A percentile compares a stretch with the other conserved stretches of the same genome.
phyloP scores from a whole-genome alignment of 2,888 invertebrate genomes.

The Octonoba sinensis region DNA sequence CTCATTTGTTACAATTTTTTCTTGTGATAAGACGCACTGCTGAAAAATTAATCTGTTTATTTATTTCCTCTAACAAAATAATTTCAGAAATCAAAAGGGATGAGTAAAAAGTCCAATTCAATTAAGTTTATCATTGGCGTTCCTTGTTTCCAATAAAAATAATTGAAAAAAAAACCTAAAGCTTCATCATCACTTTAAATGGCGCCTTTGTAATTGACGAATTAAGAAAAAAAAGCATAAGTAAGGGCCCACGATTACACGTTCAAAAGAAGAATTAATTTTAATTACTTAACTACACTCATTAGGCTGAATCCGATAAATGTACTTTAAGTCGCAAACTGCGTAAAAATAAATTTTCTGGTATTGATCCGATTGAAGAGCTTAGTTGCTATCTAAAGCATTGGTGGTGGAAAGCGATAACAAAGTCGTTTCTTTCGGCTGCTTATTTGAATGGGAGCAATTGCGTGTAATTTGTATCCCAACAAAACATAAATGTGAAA shows the following conservation, averaged over 20 bases:
- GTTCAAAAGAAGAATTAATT: constrained; percentile 30
- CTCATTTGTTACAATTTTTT: no score
- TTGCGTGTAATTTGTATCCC: no score
- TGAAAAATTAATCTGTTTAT: no score
- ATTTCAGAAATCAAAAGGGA: neutral
- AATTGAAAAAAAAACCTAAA: constrained; percentile 8
- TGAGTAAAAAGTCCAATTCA: constrained; percentile 1
- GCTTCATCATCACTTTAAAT: constrained; percentile 43
- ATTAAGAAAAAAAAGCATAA: constrained; percentile 36
- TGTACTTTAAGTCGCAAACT: constrained; percentile 23
- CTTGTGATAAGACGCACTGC: no score
- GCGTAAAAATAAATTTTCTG: constrained; percentile 37
- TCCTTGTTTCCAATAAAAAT: neutral
- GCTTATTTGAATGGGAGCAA: no score
- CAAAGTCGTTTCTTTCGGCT: no score
- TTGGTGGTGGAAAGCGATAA: no score
- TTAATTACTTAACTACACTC: constrained; percentile 51
- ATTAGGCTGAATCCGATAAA: constrained; percentile 30
- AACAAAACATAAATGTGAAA: no score
- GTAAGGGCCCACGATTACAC: constrained; percentile 6
- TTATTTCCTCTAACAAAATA: no score
- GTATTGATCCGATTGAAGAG: neutral
- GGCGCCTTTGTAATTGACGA: constrained; percentile 27
- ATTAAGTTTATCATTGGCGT: constrained; percentile 31
- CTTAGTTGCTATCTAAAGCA: no score